A percentile compares a stretch with the other conserved stretches of the same genome.
Conservation (phyloP, 1,140 invertebrate species). For the Homarus americanus region DNA sequence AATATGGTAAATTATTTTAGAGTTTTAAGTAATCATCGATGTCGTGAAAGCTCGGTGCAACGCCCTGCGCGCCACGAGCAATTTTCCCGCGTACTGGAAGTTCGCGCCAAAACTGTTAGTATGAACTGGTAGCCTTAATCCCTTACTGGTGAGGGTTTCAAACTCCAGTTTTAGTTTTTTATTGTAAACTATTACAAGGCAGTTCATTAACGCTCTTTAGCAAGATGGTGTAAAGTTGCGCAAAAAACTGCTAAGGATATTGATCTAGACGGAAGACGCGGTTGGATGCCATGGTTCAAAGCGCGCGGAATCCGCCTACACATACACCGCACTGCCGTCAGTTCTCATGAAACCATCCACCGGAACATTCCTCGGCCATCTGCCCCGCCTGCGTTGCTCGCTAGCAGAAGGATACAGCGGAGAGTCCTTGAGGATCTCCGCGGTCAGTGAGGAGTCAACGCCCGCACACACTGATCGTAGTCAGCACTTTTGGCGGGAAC, state of each 20-base stretch:
- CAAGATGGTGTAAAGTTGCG: neutral
- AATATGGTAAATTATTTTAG: too few relatives aligned
- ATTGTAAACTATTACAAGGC: neutral
- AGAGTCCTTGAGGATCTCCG: conserved; percentile 21
- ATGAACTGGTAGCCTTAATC: neutral
- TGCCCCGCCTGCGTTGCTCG: neutral
- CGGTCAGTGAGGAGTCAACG: conserved; percentile 52
- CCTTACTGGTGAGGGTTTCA: neutral
- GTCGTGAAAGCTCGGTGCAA: too few relatives aligned
- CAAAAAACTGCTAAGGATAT: neutral
- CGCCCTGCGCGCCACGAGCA: too few relatives aligned
- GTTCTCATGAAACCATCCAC: conserved; percentile 43
- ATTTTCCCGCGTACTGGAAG: neutral
- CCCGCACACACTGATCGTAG: conserved; percentile 30
- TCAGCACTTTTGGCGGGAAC: conserved; percentile 61
- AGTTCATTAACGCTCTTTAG: neutral
- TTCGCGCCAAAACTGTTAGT: neutral
- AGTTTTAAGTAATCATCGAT: too few relatives aligned
- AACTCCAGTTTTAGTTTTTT: neutral
- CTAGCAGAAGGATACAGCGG: neutral
- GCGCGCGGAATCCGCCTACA: conserved; percentile 1
- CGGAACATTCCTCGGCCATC: conserved; percentile 50
- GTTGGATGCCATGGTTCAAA: conserved; percentile 12
- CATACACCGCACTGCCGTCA: neutral
- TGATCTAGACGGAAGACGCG: conserved; percentile 30